Conservation (phyloP, 2,113 vertebrate genomes). For the Varanus salvator region DNA sequence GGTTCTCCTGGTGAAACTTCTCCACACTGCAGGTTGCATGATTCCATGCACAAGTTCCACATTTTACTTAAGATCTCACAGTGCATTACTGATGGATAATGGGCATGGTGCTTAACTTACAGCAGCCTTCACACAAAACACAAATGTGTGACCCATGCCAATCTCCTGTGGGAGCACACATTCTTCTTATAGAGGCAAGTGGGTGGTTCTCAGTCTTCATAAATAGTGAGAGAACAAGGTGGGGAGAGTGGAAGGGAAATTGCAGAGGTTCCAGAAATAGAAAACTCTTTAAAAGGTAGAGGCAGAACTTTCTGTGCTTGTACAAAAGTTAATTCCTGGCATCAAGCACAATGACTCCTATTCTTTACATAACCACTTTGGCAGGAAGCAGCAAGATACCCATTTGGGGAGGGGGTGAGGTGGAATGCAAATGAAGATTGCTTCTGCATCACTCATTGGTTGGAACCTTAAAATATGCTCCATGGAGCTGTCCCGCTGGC, state of each 20-base stretch:
- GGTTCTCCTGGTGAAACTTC: too few relatives aligned
- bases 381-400: constrained; percentile 50
- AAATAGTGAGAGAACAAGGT: constrained; percentile 46
- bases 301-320: constrained; percentile 47
- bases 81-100: too few relatives aligned
- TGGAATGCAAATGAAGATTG: constrained; percentile 51
- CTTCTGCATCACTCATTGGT: constrained; percentile 59
- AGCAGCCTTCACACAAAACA: background rate
- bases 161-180: constrained; percentile 45
- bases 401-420: constrained; percentile 46
- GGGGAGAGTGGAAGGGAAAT: constrained; percentile 49
- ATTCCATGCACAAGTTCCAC: too few relatives aligned
- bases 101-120: background rate
- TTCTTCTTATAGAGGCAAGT: constrained; percentile 63
- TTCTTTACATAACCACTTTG: constrained; percentile 54
- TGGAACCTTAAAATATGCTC: constrained; percentile 56
- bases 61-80: too few relatives aligned
- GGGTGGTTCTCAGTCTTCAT: constrained; percentile 68
- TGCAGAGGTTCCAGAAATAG: constrained; percentile 67
- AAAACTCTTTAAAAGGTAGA: constrained; percentile 52
- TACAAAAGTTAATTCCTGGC: constrained; percentile 61
- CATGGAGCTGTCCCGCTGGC: constrained; percentile 20
- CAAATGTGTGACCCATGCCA: background rate
- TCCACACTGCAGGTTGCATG: too few relatives aligned
- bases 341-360: constrained; percentile 39